Evolutionary conservation across 1,140 invertebrate species (phyloP).

Genomic region (Cotesia typhae): DNA sequence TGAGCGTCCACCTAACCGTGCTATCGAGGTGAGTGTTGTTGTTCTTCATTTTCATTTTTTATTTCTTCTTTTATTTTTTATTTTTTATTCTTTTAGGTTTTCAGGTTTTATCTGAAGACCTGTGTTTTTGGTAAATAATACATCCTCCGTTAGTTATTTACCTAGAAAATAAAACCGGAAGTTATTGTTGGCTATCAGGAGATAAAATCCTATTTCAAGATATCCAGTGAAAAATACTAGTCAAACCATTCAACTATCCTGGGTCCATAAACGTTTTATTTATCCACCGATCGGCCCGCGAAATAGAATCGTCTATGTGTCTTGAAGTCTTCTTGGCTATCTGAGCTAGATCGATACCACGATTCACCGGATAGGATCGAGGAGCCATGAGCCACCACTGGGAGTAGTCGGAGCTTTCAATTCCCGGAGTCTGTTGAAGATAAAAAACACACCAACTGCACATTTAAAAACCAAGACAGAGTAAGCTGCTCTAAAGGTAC

Average conservation of each 20-base stretch:
- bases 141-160: not conserved
- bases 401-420: conserved; percentile 44
- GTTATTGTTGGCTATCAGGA: conserved; percentile 29
- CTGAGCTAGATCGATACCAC: conserved; percentile 40
- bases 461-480: conserved; percentile 39
- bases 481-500: conserved; percentile 36
- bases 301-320: conserved; percentile 47
- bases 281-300: conserved; percentile 41
- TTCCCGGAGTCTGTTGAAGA: conserved; percentile 37
- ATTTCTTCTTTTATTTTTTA: too few species aligned
- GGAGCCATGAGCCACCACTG: conserved; percentile 37
- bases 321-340: too few species aligned
- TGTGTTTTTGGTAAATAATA: too few species aligned
- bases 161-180: conserved; percentile 12
- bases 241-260: conserved; percentile 33
- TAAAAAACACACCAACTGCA: conserved; percentile 16
- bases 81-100: too few species aligned
- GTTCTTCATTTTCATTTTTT: too few species aligned
- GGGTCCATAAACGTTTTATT: conserved; percentile 53
- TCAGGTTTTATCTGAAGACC: too few species aligned
- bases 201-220: conserved; percentile 56
- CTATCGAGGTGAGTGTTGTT: too few species aligned
- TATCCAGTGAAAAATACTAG: conserved; percentile 16
- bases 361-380: conserved; percentile 46
- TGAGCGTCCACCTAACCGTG: too few species aligned